Percentiles rank a stretch among this genome's conserved stretches.
Conservation (phyloP, 30 jellyfish, hydroid and myxozoan genomes). For the Turritopsis rubra region DNA sequence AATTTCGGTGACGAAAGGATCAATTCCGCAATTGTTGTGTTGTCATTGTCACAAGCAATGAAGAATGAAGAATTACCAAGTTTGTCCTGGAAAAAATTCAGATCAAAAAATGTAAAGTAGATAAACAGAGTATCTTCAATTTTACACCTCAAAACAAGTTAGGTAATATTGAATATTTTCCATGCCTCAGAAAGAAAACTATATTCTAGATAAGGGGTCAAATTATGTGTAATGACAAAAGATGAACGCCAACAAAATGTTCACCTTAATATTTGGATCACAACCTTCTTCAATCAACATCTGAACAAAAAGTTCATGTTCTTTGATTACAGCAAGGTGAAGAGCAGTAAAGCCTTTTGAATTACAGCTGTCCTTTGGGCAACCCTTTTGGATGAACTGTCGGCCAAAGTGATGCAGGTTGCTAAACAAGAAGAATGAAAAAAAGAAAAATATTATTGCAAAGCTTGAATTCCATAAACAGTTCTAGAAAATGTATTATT, state of each 20-base stretch:
- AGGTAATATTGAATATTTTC: too few relatives aligned
- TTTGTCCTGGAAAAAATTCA: not conserved
- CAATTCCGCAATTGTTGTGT: not conserved
- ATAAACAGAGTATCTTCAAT: too few relatives aligned
- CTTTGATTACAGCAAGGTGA: constrained; percentile 26
- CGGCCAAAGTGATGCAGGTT: constrained; percentile 6
- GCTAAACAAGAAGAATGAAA: constrained; percentile 10
- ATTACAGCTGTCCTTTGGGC: not conserved
- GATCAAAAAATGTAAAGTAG: too few relatives aligned
- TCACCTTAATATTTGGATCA: constrained; percentile 16
- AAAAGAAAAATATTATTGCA: too few relatives aligned
- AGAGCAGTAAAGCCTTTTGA: constrained; percentile 30
- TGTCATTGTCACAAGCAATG: constrained; percentile 31
- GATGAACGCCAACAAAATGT: too few relatives aligned
- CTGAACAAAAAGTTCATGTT: constrained; percentile 20
- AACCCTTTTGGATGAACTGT: not conserved
- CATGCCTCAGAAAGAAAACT: too few relatives aligned
- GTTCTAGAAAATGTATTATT: too few relatives aligned
- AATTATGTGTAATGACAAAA: not conserved
- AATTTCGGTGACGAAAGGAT: not conserved
- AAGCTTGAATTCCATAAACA: too few relatives aligned
- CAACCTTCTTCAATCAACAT: constrained; percentile 22
- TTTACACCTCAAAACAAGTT: too few relatives aligned
- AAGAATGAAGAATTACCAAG: constrained; percentile 26
- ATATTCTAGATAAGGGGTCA: too few relatives aligned